Percentiles rank a stretch among this genome's conserved stretches.
phyloP scores from a whole-genome alignment of 2,113 vertebrate genomes.

The Rhizomys pruinosus region DNA sequence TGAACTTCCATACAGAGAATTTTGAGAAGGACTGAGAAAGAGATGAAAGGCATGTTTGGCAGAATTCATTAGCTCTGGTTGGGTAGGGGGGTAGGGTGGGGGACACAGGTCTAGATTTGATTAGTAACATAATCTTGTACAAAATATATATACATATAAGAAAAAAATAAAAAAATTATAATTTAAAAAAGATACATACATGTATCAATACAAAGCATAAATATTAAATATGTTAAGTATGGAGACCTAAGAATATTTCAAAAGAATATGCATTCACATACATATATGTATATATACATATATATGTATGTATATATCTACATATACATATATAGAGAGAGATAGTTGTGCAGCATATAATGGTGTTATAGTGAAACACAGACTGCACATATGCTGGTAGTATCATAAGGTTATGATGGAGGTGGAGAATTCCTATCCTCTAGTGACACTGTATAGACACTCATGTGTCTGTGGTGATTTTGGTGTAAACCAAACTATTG shows the following conservation, averaged over 20 bases:
- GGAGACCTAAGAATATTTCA: background rate
- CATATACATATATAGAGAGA: background rate
- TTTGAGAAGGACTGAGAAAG: too few species aligned
- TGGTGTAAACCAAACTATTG: background rate
- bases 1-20: too few species aligned
- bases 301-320: too few species aligned
- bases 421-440: background rate
- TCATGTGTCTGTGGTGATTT: background rate
- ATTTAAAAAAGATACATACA: background rate
- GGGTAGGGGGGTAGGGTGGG: too few species aligned
- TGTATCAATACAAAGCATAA: background rate
- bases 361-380: background rate
- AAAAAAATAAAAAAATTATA: too few species aligned
- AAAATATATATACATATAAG: too few species aligned
- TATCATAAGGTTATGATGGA: background rate
- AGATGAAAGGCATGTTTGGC: too few species aligned
- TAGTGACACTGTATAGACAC: background rate
- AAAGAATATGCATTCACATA: too few species aligned
- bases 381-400: background rate
- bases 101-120: too few species aligned
- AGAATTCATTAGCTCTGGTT: too few species aligned
- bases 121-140: too few species aligned
- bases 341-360: background rate
- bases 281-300: too few species aligned
- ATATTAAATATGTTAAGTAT: background rate